These are phyloP conservation scores for Melierax canorus DNA, from an alignment of 2,113 vertebrate genomes.

Conservation along the genomic window DNA sequence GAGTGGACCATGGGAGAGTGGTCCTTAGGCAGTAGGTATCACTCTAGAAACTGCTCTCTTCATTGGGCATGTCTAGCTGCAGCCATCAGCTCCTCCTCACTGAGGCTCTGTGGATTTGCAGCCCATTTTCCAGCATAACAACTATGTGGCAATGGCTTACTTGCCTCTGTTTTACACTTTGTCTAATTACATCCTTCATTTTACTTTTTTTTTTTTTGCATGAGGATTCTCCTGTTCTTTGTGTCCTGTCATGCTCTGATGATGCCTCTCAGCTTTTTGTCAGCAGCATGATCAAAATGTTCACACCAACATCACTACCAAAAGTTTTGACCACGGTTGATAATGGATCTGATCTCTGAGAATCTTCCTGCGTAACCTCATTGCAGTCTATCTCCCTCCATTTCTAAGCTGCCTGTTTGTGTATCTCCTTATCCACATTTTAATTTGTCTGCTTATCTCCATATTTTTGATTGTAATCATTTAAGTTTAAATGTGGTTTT, in stretches of 20 bases:
- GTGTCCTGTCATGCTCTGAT: not conserved
- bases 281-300: not conserved
- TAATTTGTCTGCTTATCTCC: not conserved
- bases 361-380: not conserved
- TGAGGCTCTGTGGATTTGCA: not conserved
- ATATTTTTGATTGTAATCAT: not conserved
- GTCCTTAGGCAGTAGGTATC: not conserved
- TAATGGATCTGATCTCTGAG: not conserved
- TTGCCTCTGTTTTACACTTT: not conserved
- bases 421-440: not conserved
- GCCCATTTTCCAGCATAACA: not conserved
- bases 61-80: not conserved
- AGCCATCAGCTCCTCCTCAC: not conserved
- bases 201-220: not conserved
- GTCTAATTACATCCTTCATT: not conserved
- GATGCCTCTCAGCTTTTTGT: not conserved
- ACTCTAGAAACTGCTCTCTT: not conserved
- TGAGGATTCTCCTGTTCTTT: not conserved
- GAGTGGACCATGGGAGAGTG: not conserved
- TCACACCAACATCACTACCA: not conserved
- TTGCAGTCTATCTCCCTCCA: not conserved
- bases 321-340: not conserved
- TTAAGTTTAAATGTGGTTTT: not conserved
- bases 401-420: not conserved
- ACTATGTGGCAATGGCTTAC: not conserved